Evolutionary conservation across 2,113 vertebrate genomes (phyloP).

Genomic region (Ia io): DNA sequence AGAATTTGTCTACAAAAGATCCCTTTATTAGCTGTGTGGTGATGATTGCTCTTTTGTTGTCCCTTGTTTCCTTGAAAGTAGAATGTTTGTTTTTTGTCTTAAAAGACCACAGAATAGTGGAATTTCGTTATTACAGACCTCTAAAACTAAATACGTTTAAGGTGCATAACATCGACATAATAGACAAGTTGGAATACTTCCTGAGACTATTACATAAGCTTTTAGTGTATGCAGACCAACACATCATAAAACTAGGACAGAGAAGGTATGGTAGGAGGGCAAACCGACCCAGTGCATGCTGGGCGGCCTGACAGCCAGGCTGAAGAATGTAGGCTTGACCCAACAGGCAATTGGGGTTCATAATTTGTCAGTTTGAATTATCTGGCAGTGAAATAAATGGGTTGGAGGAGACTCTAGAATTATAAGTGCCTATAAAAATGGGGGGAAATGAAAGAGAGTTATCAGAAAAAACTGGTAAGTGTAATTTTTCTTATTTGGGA

Average conservation of each 20-base stretch:
- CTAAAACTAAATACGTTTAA: constrained; percentile 20
- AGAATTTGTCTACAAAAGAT: constrained; percentile 67
- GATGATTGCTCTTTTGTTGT: constrained; percentile 53
- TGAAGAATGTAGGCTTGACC: too few relatives aligned
- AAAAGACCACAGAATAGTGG: constrained; percentile 19
- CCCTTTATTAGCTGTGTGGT: constrained; percentile 43
- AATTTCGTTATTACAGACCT: constrained; percentile 45
- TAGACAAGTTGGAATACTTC: background rate
- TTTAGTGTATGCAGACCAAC: background rate
- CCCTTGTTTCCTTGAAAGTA: constrained; percentile 25
- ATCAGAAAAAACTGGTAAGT: too few relatives aligned
- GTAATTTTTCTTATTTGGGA: too few relatives aligned
- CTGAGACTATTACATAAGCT: background rate
- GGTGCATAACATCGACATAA: background rate
- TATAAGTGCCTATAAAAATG: too few relatives aligned
- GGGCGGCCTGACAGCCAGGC: too few relatives aligned
- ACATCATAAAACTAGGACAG: background rate
- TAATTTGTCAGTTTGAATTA: too few relatives aligned
- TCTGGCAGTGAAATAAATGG: too few relatives aligned
- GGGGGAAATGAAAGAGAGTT: too few relatives aligned
- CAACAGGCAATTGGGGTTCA: too few relatives aligned
- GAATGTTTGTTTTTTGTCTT: background rate
- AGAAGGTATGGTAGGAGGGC: too few relatives aligned
- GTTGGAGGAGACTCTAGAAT: too few relatives aligned
- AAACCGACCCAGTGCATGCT: too few relatives aligned